Percentiles rank a stretch among this genome's conserved stretches.
phyloP scores from a whole-genome alignment of 1,140 invertebrate genomes.

The Achatina immaculata region DNA sequence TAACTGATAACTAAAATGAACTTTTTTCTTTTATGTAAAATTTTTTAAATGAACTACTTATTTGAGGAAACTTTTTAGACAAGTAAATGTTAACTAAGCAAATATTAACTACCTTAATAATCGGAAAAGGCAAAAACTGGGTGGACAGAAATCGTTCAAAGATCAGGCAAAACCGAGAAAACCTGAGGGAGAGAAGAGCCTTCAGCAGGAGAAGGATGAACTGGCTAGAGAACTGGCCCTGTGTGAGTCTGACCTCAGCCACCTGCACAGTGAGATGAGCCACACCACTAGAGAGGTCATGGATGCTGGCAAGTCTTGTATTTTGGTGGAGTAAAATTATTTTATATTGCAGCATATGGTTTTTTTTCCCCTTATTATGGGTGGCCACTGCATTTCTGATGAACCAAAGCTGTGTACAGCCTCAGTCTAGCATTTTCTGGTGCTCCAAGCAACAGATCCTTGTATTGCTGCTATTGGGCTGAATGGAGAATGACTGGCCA shows the following conservation, averaged over 20 bases:
- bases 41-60: too few species aligned
- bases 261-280: not conserved
- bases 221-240: not conserved
- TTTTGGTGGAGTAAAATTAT: not conserved
- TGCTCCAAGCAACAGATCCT: not conserved
- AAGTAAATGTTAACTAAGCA: too few species aligned
- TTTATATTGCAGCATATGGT: not conserved
- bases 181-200: not conserved
- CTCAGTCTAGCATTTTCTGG: not conserved
- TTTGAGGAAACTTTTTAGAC: too few species aligned
- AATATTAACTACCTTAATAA: too few species aligned
- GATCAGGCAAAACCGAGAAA: not conserved
- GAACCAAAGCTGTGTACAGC: not conserved
- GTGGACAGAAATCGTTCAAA: not conserved
- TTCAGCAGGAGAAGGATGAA: not conserved
- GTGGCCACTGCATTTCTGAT: not conserved
- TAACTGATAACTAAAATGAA: too few species aligned
- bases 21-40: too few species aligned
- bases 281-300: constrained; percentile 1
- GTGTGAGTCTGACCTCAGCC: not conserved
- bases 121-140: too few species aligned
- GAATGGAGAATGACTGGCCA: not conserved
- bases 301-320: not conserved
- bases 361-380: not conserved
- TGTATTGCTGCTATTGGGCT: not conserved